A percentile compares a stretch with the other conserved stretches of the same genome.
Conservation (phyloP, 2,888 invertebrate genomes). For the Noctua comes region DNA sequence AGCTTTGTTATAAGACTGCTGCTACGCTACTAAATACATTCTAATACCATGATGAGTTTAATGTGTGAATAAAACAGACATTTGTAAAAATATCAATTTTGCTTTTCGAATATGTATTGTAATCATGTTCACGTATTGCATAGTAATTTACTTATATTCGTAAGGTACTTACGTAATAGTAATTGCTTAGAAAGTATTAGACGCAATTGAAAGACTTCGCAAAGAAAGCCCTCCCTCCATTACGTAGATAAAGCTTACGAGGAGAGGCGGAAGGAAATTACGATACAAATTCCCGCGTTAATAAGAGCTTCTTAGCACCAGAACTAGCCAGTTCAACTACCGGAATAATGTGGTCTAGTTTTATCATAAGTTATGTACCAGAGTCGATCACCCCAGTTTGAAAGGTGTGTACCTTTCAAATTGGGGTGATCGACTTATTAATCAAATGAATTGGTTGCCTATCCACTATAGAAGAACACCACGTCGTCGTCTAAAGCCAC, state of each 20-base stretch:
- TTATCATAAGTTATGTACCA: not conserved
- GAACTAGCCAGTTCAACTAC: not conserved
- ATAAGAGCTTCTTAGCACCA: not conserved
- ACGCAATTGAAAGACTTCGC: not conserved
- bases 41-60: not conserved
- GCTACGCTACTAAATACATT: not conserved
- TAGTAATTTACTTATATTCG: not conserved
- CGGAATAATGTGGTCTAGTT: not conserved
- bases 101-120: not conserved
- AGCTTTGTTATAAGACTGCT: not conserved
- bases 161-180: not conserved
- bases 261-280: not conserved
- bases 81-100: not conserved
- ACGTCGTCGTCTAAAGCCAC: not conserved
- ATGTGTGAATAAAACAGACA: not conserved
- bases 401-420: not conserved
- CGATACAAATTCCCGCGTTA: not conserved
- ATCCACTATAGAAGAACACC: not conserved
- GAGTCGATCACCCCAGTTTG: too few relatives aligned
- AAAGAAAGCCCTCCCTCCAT: not conserved
- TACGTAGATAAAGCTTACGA: not conserved
- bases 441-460: conserved; percentile 3
- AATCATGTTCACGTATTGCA: not conserved
- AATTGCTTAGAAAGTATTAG: not conserved
- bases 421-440: conserved; percentile 9